Evolutionary conservation across 2,797 vertebrate species (phyloP).

Genomic region (Leuciscus waleckii): DNA sequence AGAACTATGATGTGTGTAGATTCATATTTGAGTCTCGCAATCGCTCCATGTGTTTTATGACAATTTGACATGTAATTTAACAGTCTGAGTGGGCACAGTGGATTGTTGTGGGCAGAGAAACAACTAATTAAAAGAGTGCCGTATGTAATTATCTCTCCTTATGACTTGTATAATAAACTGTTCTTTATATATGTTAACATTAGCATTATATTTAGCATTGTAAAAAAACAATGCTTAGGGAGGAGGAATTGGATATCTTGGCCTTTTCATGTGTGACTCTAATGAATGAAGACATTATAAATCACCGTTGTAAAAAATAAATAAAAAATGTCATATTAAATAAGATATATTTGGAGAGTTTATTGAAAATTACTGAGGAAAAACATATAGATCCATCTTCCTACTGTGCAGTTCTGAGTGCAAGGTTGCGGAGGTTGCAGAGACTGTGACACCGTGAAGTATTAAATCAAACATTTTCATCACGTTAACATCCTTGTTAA

Average conservation of each 20-base stretch:
- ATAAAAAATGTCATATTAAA: neutral
- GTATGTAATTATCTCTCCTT: slow-evolving; percentile 36
- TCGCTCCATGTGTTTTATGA: slow-evolving; percentile 24
- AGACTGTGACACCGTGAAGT: neutral
- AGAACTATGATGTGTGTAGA: slow-evolving; percentile 10
- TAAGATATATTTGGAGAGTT: neutral
- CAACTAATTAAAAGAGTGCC: slow-evolving; percentile 37
- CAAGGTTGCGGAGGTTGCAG: neutral
- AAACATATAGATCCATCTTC: neutral
- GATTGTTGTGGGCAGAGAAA: slow-evolving; percentile 32
- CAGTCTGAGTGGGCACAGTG: slow-evolving; percentile 42
- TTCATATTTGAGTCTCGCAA: neutral
- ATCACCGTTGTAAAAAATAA: neutral
- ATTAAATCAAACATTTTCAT: neutral
- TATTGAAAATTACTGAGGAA: neutral
- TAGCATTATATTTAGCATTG: slow-evolving; percentile 2
- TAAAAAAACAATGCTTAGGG: neutral
- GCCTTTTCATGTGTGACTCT: neutral
- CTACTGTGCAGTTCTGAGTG: neutral
- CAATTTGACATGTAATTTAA: slow-evolving; percentile 42
- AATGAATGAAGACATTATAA: neutral
- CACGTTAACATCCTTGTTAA: neutral
- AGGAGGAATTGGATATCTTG: slow-evolving; percentile 12
- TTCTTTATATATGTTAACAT: slow-evolving; percentile 26
- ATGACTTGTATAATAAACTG: neutral